Evolutionary conservation across 2,888 invertebrate genomes (phyloP).

Genomic region (Ashinkailepas kermadecensis): DNA sequence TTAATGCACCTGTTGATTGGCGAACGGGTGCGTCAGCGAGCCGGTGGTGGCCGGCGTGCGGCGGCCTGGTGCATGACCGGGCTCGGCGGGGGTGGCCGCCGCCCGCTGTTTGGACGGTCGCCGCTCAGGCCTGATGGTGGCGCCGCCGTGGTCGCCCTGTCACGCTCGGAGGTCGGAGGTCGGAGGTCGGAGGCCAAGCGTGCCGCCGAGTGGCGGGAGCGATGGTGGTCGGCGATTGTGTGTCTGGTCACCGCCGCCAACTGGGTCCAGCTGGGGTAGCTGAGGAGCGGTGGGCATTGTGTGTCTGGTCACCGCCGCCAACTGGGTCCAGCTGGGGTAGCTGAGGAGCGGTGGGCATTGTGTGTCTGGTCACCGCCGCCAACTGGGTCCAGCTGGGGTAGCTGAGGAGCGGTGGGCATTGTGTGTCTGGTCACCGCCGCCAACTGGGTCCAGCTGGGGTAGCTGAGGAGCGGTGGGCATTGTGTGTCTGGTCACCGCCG

Average conservation of each 20-base stretch:
- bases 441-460: not conserved
- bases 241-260: not conserved
- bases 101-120: not conserved
- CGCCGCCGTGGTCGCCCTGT: not conserved
- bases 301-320: not conserved
- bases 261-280: not conserved
- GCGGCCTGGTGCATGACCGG: not conserved
- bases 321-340: not conserved
- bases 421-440: not conserved
- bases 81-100: not conserved
- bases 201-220: not conserved
- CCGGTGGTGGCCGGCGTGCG: not conserved
- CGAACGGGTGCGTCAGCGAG: not conserved
- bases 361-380: not conserved
- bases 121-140: not conserved
- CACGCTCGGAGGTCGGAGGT: not conserved
- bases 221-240: not conserved
- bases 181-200: not conserved
- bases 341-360: not conserved
- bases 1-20: conserved; percentile 21
- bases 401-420: not conserved
- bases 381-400: not conserved
- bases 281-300: not conserved
- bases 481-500: not conserved
- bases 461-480: not conserved